These are phyloP conservation scores for Dolomedes plantarius DNA, from an alignment of 2,888 invertebrate genomes.

Conservation along the genomic window DNA sequence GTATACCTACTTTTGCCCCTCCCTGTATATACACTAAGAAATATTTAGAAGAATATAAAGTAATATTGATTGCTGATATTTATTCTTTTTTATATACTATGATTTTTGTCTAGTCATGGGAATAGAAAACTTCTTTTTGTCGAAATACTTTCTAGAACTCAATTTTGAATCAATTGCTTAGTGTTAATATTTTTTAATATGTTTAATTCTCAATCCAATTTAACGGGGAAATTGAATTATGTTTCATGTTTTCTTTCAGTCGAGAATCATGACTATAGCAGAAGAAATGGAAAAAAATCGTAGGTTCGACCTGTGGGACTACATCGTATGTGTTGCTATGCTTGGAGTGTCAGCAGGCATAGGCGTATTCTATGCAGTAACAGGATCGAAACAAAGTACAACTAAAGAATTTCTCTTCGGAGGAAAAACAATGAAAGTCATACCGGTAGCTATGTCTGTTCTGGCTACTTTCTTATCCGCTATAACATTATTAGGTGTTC, in stretches of 20 bases:
- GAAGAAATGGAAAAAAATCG: constrained; percentile 12
- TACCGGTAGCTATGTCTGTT: constrained; percentile 92
- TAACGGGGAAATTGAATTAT: too few species aligned
- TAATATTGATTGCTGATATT: too few species aligned
- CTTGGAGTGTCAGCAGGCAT: constrained; percentile 87
- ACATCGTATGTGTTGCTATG: constrained; percentile 85
- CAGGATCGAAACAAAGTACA: constrained; percentile 81
- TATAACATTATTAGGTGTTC: constrained; percentile 91
- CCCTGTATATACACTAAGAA: too few species aligned
- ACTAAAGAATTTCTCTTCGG: constrained; percentile 89
- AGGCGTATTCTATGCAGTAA: constrained; percentile 90
- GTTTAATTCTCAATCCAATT: too few species aligned
- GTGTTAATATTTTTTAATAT: too few species aligned
- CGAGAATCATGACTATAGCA: background rate
- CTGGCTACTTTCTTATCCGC: constrained; percentile 95
- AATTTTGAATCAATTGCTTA: too few species aligned
- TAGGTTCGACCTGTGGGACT: constrained; percentile 80
- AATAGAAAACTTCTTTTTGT: too few species aligned
- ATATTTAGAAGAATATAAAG: too few species aligned
- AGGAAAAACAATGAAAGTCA: constrained; percentile 86
- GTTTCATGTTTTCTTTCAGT: background rate
- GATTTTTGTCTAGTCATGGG: too few species aligned
- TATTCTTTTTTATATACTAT: too few species aligned
- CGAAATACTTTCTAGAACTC: too few species aligned
- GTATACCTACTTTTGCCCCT: too few species aligned